Evolutionary conservation across 1,140 invertebrate genomes (phyloP).

Genomic region (Megalonaias nervosa): DNA sequence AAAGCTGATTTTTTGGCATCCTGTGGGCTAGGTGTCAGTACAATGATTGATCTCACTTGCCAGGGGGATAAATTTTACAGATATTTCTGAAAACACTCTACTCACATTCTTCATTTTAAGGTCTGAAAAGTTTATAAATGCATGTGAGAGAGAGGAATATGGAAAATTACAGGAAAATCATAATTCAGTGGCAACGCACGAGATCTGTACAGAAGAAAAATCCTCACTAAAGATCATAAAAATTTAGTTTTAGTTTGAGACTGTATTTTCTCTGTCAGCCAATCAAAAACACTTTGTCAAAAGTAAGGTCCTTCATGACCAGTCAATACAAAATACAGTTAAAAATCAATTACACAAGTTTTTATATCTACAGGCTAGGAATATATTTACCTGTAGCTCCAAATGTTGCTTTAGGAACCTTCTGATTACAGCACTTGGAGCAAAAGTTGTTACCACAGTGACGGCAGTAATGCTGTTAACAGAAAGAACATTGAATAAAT

Average conservation of each 20-base stretch:
- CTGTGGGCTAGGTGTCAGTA: too few species aligned
- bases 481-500: slow-evolving; percentile 3
- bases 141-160: too few species aligned
- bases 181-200: neutral
- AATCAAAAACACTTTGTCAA: neutral
- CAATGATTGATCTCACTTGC: too few species aligned
- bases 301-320: neutral
- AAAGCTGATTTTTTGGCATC: too few species aligned
- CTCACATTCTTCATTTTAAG: too few species aligned
- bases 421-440: slow-evolving; percentile 64
- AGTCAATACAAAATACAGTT: neutral
- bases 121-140: too few species aligned
- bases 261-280: neutral
- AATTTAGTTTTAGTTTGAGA: neutral
- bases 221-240: neutral
- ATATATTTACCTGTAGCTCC: slow-evolving; percentile 61
- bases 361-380: neutral
- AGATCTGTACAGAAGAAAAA: neutral
- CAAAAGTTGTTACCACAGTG: slow-evolving; percentile 68
- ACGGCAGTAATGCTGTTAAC: slow-evolving; percentile 60
- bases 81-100: too few species aligned
- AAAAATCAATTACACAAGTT: neutral
- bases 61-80: too few species aligned
- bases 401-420: slow-evolving; percentile 62
- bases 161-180: too few species aligned